phyloP scores from a whole-genome alignment of 1,140 invertebrate species.

The Drosophila erecta region DNA sequence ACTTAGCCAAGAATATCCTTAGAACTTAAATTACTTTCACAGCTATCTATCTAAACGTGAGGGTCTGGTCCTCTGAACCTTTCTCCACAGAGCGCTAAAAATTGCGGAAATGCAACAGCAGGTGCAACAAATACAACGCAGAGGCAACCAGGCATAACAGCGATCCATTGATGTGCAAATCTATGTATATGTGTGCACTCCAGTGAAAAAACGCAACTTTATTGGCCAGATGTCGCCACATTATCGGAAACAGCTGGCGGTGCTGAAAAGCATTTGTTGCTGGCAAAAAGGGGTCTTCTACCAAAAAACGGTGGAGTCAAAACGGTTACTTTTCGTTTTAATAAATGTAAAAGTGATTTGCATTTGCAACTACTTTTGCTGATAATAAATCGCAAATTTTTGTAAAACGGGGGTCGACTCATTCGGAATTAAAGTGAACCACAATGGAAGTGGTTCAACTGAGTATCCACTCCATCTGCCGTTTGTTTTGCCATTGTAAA shows the following conservation, averaged over 20 bases:
- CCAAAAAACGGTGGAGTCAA: neutral
- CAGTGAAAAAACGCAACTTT: neutral
- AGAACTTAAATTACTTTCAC: constrained; percentile 12
- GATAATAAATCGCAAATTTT: no score
- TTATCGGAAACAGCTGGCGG: constrained; percentile 15
- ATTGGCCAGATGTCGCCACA: constrained; percentile 37
- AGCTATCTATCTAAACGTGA: constrained; percentile 24
- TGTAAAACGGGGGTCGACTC: neutral
- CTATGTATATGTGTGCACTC: constrained; percentile 17
- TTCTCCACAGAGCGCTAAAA: neutral
- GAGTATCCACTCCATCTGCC: neutral
- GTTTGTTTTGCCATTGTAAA: constrained; percentile 32
- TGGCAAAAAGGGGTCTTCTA: neutral
- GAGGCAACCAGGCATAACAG: constrained; percentile 36
- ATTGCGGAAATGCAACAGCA: constrained; percentile 50
- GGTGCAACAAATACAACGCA: constrained; percentile 34
- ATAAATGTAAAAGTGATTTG: no score
- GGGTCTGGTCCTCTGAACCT: neutral
- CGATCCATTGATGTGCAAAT: constrained; percentile 40
- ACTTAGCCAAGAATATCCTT: constrained; percentile 32
- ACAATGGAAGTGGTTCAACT: constrained; percentile 28
- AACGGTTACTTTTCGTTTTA: no score
- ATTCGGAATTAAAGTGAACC: constrained; percentile 24
- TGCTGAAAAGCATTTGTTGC: constrained; percentile 29
- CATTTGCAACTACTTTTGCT: no score